Base-by-base conservation (phyloP, 2,113 vertebrate species). In the Colius striatus region DNA sequence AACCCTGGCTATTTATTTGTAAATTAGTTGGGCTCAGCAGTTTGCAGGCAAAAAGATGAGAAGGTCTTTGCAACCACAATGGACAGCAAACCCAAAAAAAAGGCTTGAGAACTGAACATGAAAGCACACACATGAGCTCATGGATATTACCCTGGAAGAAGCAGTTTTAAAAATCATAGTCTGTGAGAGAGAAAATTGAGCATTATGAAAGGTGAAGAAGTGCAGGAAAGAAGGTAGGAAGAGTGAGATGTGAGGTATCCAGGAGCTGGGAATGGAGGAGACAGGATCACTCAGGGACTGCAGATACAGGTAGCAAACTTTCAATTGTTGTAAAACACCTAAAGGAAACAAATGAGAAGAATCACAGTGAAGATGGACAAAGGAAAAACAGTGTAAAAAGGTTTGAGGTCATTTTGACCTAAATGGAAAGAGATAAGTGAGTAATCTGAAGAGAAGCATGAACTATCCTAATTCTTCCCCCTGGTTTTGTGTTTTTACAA, bases 211-310 rank as follows among this genome's bases (percentile, higher is more conserved):
- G 13, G 25, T 47, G 43, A 47, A 25, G 11, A 60, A 62, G 32
- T 29, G 18, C 16, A 66, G 32, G 17, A 53, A 76, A 62, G 53
- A 79, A 66, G 57, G 32, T 8, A 29, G 36, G 30, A 70, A 57
- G 32, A 82, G 10, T 13, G 71, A 57, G 22, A 51, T 21, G 27
- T 67, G 25, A 30, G 5, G 7, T 53, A 10, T 34, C 57, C 21
- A 58, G 65, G 27, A 81, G 20, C 8, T 29, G 22, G 61, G 43
- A 74, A 54, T 23, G 22, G 30, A 62, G 34, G 48, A 81, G 13
- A 19, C 10, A 6, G 0, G 2, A 9, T 67, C 29, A 9, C 25
- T n/a, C n/a, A 70, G n/a, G 14, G 16, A 18, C 48, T 63, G 48
- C 20, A 78, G 47, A 25, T 74, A 26, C 3, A 32, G 58, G 48